phyloP scores from a whole-genome alignment of 2,888 invertebrate species.

The Dasysyrphus tricinctus region DNA sequence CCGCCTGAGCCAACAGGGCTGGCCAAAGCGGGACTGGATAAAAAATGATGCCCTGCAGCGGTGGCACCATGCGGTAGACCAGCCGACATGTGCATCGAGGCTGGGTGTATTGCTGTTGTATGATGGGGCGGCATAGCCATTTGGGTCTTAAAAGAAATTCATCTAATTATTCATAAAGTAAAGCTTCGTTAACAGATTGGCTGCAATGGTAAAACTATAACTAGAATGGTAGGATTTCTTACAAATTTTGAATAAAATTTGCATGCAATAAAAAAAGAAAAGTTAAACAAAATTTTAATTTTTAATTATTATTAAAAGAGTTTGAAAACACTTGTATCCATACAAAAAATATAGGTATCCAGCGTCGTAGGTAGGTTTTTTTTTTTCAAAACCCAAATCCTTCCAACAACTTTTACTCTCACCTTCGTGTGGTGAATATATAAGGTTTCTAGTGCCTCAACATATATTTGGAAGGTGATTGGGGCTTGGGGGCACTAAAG shows the following conservation, averaged over 20 bases:
- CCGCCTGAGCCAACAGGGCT: slow-evolving; percentile 89
- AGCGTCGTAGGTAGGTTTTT: no score
- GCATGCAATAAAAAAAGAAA: slow-evolving; percentile 21
- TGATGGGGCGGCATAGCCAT: slow-evolving; percentile 85
- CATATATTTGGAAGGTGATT: no score
- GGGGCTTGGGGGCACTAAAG: no score
- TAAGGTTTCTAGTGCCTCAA: no score
- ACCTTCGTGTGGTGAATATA: no score
- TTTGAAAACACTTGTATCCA: slow-evolving; percentile 1
- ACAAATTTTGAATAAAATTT: slow-evolving; percentile 71
- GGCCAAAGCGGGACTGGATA: slow-evolving; percentile 96
- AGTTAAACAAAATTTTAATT: slow-evolving; percentile 2
- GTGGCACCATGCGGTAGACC: slow-evolving; percentile 78
- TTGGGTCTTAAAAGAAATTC: slow-evolving; percentile 83
- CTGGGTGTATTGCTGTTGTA: slow-evolving; percentile 85
- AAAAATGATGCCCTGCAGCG: slow-evolving; percentile 89
- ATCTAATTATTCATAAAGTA: slow-evolving; percentile 69
- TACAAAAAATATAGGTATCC: background rate
- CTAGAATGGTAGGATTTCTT: slow-evolving; percentile 44
- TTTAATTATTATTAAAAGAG: background rate
- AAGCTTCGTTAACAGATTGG: slow-evolving; percentile 53
- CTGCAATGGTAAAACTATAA: slow-evolving; percentile 46
- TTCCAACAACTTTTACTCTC: no score
- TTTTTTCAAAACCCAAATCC: no score
- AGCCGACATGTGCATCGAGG: slow-evolving; percentile 88